Conservation (phyloP, 2,113 vertebrate genomes). For the Brachyistius frenatus region DNA sequence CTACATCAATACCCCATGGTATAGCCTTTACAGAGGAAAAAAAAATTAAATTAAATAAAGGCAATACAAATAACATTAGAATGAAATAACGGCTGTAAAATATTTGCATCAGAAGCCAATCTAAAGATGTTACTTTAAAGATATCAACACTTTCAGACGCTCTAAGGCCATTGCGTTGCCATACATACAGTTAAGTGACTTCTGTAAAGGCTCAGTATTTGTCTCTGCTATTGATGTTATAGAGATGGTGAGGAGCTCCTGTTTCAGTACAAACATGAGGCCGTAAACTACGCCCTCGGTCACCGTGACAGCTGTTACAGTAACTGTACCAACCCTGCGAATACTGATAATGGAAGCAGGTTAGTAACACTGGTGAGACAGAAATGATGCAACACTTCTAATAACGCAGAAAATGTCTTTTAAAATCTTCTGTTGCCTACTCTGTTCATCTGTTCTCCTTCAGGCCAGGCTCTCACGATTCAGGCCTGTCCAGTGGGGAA, state of each 20-base stretch:
- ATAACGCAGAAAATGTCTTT: background rate
- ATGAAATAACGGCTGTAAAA: no score
- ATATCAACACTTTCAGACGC: background rate
- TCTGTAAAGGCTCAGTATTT: background rate
- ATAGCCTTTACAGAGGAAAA: no score
- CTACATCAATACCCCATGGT: no score
- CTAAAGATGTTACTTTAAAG: no score
- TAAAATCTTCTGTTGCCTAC: background rate
- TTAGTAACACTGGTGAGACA: slow-evolving; percentile 35
- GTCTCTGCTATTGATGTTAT: slow-evolving; percentile 22
- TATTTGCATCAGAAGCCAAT: no score
- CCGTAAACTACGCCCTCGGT: slow-evolving; percentile 86
- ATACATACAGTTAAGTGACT: background rate
- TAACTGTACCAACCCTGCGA: background rate
- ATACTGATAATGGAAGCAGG: slow-evolving; percentile 57
- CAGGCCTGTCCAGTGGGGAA: slow-evolving; percentile 60
- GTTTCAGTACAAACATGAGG: slow-evolving; percentile 82
- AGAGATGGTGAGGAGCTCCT: slow-evolving; percentile 83
- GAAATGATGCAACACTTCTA: background rate
- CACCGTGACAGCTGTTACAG: slow-evolving; percentile 34
- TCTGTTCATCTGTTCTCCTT: background rate
- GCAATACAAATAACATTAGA: no score
- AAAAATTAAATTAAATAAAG: background rate
- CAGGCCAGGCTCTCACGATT: slow-evolving; percentile 65
- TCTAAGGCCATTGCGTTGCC: background rate